phyloP scores from a whole-genome alignment of 2,113 vertebrate species.

The Uria aalge region DNA sequence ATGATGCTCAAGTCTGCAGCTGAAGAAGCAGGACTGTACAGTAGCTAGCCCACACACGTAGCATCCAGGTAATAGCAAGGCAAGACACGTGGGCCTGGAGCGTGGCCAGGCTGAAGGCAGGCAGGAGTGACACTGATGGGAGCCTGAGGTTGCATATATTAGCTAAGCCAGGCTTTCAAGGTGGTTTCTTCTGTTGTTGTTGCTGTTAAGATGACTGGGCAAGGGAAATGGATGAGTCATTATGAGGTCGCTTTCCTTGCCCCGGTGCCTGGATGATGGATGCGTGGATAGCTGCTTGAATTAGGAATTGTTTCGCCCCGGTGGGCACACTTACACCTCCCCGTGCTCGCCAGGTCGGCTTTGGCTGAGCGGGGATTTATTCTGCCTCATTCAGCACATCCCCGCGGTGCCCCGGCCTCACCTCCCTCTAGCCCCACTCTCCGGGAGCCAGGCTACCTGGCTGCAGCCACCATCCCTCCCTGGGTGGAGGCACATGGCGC shows the following conservation, averaged over 20 bases:
- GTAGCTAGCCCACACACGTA: background rate
- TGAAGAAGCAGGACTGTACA: background rate
- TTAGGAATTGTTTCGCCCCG: background rate
- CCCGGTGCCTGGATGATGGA: background rate
- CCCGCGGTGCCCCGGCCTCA: rapidly evolving
- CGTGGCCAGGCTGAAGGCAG: background rate
- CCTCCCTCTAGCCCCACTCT: background rate
- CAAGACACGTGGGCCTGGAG: background rate
- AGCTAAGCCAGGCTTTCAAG: background rate
- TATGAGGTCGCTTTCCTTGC: background rate
- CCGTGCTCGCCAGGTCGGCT: background rate
- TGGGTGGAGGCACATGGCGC: rapidly evolving
- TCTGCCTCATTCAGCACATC: background rate
- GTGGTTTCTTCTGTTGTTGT: background rate
- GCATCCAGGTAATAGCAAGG: background rate
- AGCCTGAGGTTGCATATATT: background rate
- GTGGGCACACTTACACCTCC: background rate
- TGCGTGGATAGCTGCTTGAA: background rate
- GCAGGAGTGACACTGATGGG: background rate
- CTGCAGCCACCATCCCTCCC: background rate
- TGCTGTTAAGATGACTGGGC: background rate
- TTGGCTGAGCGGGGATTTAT: background rate
- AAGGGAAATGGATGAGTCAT: background rate
- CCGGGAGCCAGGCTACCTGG: rapidly evolving
- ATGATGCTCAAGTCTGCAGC: background rate